Evolutionary conservation across 2,888 invertebrate genomes (phyloP), one percentile per base, ranked within the genome.

Genomic region (Ormyrus rosae): DNA sequence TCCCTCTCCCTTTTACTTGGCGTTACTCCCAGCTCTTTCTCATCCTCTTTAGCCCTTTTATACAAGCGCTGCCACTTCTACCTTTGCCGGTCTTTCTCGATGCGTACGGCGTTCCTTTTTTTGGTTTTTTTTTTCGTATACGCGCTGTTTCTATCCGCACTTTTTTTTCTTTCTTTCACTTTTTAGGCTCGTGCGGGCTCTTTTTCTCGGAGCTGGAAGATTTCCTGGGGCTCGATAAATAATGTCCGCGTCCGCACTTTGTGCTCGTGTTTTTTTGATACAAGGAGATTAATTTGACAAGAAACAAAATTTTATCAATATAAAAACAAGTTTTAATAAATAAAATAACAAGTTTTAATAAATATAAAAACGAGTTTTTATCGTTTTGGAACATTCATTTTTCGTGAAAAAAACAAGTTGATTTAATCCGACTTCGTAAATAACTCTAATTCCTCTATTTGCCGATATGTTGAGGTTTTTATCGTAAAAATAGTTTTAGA

Each of bases 21-120:
- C 65, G n/a, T 76, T 72, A 46, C 45, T 80, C 53, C 10, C 63
- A 51, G 13, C 13, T 51, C 65, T 70, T 65, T 51, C 46, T 58
- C 65, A 60, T 55, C 60, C 69, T 64, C 64, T 71, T 80, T 61
- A 61, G 51, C 55, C 71, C 75, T 63, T 65, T 71, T 71, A 61
- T 34, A 34, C 76, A 45, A 11, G 51, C 58, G 6, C 13, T 67
- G 56, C 67, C 48, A 48, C 64, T 64, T 19, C 13, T n/a, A 48
- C 19, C 13, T 51, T 45, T 50, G 51, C 19, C 53, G 4, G 48
- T 58, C 34, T 68, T 13, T 55, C 45, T 56, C 46, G 7, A 51
- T 65, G 13, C 19, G 10, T 9, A 19, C 51, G 5, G 70, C 61
- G 34, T 34, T 61, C 9, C 34, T n/a, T n/a, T n/a, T n/a, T n/a